phyloP scores from a whole-genome alignment of 2,888 invertebrate genomes.

The Hermaeophaga mercurialis region DNA sequence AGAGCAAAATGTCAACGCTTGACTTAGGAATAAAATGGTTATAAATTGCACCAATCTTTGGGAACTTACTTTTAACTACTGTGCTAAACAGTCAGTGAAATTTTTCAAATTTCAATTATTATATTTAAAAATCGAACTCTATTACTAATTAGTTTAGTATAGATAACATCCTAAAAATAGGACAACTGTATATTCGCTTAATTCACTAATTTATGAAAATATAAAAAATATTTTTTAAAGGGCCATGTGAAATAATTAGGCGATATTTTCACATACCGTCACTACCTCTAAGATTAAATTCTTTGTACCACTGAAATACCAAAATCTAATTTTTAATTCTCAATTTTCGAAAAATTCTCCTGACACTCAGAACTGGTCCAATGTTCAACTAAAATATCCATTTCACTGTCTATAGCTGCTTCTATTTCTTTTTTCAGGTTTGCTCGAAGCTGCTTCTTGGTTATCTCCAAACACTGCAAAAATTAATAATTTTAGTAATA shows the following conservation, averaged over 20 bases:
- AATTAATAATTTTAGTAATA: constrained; percentile 20
- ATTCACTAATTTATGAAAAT: constrained; percentile 42
- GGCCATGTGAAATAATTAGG: constrained; percentile 13
- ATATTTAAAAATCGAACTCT: constrained; percentile 28
- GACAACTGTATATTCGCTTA: constrained; percentile 26
- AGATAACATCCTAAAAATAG: constrained; percentile 36
- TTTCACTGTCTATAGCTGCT: constrained; percentile 68
- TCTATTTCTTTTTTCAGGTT: constrained; percentile 65
- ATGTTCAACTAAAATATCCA: constrained; percentile 70
- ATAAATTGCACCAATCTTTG: constrained; percentile 46
- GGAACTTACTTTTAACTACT: constrained; percentile 33
- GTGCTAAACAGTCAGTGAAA: constrained; percentile 33
- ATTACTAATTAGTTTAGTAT: constrained; percentile 26
- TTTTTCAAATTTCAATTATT: constrained; percentile 28
- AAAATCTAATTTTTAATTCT: constrained; percentile 8
- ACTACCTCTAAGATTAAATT: constrained; percentile 34
- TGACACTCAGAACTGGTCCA: constrained; percentile 79
- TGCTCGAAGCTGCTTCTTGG: constrained; percentile 63
- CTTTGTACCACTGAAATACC: constrained; percentile 40
- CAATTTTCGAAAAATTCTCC: constrained; percentile 50
- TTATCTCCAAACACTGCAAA: constrained; percentile 69
- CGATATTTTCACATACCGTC: constrained; percentile 30
- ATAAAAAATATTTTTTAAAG: constrained; percentile 41
- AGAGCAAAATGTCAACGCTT: not conserved
- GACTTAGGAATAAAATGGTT: not conserved